Percentiles rank a stretch among this genome's conserved stretches.
These are phyloP conservation scores for Euthynnus affinis DNA, from an alignment of 2,797 vertebrate genomes.

Conservation along the genomic window DNA sequence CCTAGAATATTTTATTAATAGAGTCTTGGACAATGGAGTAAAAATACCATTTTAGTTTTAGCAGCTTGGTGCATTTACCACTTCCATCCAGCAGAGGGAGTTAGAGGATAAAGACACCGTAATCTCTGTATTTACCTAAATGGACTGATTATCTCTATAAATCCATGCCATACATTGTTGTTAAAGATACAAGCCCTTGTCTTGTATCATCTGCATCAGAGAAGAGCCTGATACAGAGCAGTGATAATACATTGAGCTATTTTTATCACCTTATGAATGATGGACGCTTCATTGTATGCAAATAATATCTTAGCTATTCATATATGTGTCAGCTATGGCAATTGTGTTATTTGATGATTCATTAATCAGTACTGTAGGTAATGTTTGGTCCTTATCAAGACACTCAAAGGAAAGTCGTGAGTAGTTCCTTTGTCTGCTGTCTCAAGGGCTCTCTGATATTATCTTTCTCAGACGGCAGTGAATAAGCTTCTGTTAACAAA, in stretches of 20 bases:
- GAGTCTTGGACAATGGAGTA: background rate
- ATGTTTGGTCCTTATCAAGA: constrained; percentile 40
- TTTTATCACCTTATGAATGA: constrained; percentile 26
- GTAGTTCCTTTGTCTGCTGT: constrained; percentile 41
- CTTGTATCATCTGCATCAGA: constrained; percentile 24
- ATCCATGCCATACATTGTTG: constrained; percentile 8
- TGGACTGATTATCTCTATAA: constrained; percentile 24
- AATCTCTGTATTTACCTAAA: constrained; percentile 11
- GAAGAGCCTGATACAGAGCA: constrained; percentile 1
- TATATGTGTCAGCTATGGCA: background rate
- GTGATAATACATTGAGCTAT: background rate
- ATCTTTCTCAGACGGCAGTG: constrained; percentile 51
- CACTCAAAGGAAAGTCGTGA: constrained; percentile 43
- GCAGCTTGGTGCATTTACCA: background rate
- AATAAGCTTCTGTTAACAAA: constrained; percentile 59
- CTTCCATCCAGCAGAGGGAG: constrained; percentile 71
- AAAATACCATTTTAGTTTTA: background rate
- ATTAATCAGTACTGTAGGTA: constrained; percentile 39
- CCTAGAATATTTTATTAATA: background rate
- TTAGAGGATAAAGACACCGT: constrained; percentile 46
- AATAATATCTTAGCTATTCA: background rate
- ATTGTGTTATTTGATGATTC: constrained; percentile 12
- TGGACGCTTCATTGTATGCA: background rate
- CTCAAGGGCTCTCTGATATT: constrained; percentile 61
- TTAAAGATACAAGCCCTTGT: background rate